These are phyloP conservation scores for Mactra quadrangularis DNA, from an alignment of 1,140 invertebrate genomes.

Conservation along the genomic window DNA sequence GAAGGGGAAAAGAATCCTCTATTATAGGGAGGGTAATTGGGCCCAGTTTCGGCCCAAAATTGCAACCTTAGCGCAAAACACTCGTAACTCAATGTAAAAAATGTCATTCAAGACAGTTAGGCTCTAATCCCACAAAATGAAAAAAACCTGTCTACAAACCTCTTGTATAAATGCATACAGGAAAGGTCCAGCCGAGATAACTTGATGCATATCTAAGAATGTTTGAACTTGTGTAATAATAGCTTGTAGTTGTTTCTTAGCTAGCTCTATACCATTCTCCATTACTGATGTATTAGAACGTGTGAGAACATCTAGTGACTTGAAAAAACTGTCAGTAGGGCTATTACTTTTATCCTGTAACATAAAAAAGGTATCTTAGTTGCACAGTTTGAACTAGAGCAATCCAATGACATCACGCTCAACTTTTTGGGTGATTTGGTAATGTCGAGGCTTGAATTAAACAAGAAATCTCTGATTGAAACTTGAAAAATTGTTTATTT, in stretches of 20 bases:
- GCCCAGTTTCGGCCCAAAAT: no score
- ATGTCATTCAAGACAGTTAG: no score
- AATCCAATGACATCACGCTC: no score
- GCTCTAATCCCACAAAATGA: no score
- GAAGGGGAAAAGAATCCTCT: no score
- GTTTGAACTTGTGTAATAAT: conserved; percentile 92
- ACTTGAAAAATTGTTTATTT: background rate
- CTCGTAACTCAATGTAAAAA: no score
- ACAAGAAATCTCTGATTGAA: background rate
- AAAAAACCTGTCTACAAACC: no score
- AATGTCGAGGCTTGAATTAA: no score
- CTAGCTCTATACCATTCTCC: conserved; percentile 89
- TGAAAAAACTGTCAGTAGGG: conserved; percentile 89
- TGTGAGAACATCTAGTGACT: conserved; percentile 89
- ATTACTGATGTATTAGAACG: conserved; percentile 84
- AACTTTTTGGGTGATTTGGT: no score
- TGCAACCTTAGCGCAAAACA: no score
- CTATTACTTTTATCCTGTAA: conserved; percentile 85
- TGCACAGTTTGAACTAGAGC: background rate
- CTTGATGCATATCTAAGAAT: conserved; percentile 91
- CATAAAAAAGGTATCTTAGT: conserved; percentile 18
- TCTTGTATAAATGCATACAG: conserved; percentile 93
- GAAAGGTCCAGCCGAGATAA: conserved; percentile 94
- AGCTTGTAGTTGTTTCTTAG: conserved; percentile 89
- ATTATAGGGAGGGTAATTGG: no score